Base-by-base conservation (phyloP, 1,140 invertebrate species). In the Conus betulinus region DNA sequence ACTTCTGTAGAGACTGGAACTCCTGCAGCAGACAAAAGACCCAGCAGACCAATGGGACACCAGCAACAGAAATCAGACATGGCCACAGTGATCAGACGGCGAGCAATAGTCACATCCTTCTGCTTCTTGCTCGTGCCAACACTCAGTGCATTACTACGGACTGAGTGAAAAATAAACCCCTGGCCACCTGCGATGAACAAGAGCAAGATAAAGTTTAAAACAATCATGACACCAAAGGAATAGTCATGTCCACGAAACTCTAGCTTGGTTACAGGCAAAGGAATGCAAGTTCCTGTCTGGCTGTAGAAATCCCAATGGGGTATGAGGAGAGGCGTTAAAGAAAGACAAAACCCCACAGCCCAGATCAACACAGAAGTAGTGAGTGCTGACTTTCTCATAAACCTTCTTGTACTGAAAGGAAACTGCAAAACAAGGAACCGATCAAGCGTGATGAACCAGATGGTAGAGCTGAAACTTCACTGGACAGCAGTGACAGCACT, bases 1-100 rank as follows among this genome's bases (percentile, higher is more conserved):
- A 97, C 94, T 92, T 97, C 85, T 23, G 60, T 60, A 13, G 71
- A n/a, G 10, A 85, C 39, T 17, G 88, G 23, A 25, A 82, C 23
- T 3, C 89, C 90, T n/a, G 60, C 6, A 27, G 85, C n/a, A 4
- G 60, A 52, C 79, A 90, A n/a, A 1, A 90, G 20, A 13, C 87
- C 89, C 88, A 91, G 53, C n/a, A 88, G 3, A 23, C 90, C 89
- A 23, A 90, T 88, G 20, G 90, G 90, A 51, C 87, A 91, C 88
- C 88, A 91, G 67, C 90, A 91, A 5, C 89, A 11, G 84, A 91
- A 91, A 71, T 91, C 83, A 11, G 90, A 89, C n/a, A 90, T 8
- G n/a, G 86, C 90, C 5, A 90, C 84, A 7, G 87, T 25, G 20
- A 81, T 67, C 76, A 89, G 84, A 25, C 79, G 60, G 25, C 84